These are phyloP conservation scores for Hofmannophila pseudospretella DNA, from an alignment of 2,888 invertebrate genomes.

Conservation along the genomic window DNA sequence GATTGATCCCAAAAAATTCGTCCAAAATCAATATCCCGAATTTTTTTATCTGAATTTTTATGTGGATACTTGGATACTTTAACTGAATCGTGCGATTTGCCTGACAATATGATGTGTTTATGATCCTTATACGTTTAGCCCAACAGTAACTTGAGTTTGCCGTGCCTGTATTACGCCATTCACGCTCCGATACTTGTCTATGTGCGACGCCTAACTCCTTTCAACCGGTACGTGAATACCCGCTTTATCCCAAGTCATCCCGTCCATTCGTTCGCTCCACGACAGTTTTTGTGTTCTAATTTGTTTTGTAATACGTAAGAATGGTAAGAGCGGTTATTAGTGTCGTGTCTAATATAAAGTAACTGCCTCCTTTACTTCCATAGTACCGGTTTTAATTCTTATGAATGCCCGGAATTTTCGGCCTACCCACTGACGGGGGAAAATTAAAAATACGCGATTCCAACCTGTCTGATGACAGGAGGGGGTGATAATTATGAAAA, in stretches of 20 bases:
- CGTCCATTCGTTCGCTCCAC: conserved; percentile 23
- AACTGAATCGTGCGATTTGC: too few species aligned
- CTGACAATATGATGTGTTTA: too few species aligned
- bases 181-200: conserved; percentile 42
- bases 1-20: too few species aligned
- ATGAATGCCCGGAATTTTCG: conserved; percentile 40
- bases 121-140: too few species aligned
- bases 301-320: conserved; percentile 16
- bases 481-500: conserved; percentile 59
- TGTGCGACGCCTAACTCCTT: conserved; percentile 47
- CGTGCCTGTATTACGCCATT: too few species aligned
- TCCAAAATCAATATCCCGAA: too few species aligned
- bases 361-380: conserved; percentile 38
- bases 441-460: conserved; percentile 54
- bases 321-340: conserved; percentile 37
- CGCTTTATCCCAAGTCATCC: conserved; percentile 40
- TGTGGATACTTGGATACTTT: too few species aligned
- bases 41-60: too few species aligned
- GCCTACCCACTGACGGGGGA: conserved; percentile 24
- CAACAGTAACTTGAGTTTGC: too few species aligned
- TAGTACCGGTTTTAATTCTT: conserved; percentile 38
- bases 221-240: conserved; percentile 42
- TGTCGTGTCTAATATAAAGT: conserved; percentile 52
- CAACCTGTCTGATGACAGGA: conserved; percentile 42
- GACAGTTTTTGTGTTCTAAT: conserved; percentile 25